Percentiles rank a stretch among this genome's conserved stretches.
These are phyloP conservation scores for Emydura subglobosa DNA, from an alignment of 2,113 vertebrate species.

Conservation along the genomic window DNA sequence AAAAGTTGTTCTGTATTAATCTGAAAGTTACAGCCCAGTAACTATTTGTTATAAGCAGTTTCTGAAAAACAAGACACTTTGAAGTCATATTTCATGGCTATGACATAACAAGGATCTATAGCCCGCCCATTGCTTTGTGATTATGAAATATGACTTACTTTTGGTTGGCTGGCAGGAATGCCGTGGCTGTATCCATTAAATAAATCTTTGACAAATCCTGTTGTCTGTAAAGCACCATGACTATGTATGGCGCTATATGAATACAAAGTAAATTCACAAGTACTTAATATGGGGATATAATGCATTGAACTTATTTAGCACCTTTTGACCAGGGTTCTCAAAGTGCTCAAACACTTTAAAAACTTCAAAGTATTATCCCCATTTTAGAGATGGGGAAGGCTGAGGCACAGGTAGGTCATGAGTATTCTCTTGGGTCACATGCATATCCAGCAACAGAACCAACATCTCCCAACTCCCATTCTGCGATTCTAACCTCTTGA, in stretches of 20 bases:
- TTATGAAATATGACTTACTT: constrained; percentile 44
- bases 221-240: background rate
- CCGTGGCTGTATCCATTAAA: background rate
- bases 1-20: background rate
- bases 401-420: background rate
- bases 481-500: background rate
- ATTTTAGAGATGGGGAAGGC: fast-evolving
- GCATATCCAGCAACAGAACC: fast-evolving
- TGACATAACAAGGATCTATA: constrained; percentile 44
- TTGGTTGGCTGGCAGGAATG: constrained; percentile 5
- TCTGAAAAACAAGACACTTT: background rate
- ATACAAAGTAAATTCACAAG: background rate
- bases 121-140: constrained; percentile 46
- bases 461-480: fast-evolving
- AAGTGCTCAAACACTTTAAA: background rate
- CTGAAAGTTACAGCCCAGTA: background rate
- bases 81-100: constrained; percentile 52
- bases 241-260: background rate
- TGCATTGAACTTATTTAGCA: fast-evolving
- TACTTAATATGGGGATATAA: background rate
- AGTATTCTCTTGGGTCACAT: background rate
- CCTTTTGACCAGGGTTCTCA: background rate
- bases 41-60: background rate
- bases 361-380: background rate
- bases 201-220: background rate